phyloP scores from a whole-genome alignment of 2,888 invertebrate genomes.

The Campoletis raptor region DNA sequence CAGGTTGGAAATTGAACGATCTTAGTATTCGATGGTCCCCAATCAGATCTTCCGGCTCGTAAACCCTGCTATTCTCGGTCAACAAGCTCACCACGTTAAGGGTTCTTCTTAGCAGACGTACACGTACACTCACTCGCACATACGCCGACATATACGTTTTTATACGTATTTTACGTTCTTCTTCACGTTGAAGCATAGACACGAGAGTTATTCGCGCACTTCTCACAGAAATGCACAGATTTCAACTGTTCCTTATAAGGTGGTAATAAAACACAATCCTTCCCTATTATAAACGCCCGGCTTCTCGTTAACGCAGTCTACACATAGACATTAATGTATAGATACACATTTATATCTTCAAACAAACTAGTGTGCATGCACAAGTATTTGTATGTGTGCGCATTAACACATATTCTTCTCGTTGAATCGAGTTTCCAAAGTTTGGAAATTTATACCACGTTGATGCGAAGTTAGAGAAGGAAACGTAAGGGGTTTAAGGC shows the following conservation, averaged over 20 bases:
- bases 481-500: conserved; percentile 28
- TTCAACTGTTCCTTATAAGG: neutral
- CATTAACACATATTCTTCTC: conserved; percentile 3
- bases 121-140: neutral
- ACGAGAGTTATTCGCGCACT: conserved; percentile 21
- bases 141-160: conserved; percentile 15
- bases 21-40: neutral
- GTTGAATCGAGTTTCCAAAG: conserved; percentile 57
- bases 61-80: conserved; percentile 12
- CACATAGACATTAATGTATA: neutral
- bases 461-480: conserved; percentile 36
- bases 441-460: conserved; percentile 49
- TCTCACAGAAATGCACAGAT: conserved; percentile 28
- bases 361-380: neutral
- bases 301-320: neutral
- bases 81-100: conserved; percentile 5
- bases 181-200: neutral
- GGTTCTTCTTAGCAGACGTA: conserved; percentile 2
- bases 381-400: neutral
- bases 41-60: conserved; percentile 9
- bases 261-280: conserved; percentile 8
- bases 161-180: conserved; percentile 25
- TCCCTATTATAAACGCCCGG: neutral
- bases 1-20: conserved; percentile 16
- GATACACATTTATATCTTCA: neutral